A percentile compares a stretch with the other conserved stretches of the same genome.
These are phyloP conservation scores for Tinamus guttatus DNA, from an alignment of 2,113 vertebrate species.

Conservation along the genomic window DNA sequence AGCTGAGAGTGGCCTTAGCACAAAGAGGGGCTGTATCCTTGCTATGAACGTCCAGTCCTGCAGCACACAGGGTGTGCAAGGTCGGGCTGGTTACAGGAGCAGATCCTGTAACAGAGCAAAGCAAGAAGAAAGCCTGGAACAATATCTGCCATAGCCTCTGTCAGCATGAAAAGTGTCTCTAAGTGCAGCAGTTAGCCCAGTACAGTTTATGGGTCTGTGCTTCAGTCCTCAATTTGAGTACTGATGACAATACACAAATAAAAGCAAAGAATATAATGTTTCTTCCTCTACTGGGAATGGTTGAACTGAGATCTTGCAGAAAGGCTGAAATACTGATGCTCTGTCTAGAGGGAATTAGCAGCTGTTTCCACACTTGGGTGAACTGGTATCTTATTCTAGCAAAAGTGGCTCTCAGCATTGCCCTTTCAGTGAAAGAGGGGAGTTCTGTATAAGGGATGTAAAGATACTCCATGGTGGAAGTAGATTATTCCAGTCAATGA, in stretches of 20 bases:
- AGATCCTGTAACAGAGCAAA: not conserved
- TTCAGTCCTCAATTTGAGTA: not conserved
- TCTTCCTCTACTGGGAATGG: not conserved
- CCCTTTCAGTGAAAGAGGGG: not conserved
- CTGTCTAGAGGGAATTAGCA: not conserved
- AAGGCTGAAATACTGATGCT: not conserved
- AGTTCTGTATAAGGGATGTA: not conserved
- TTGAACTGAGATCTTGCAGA: not conserved
- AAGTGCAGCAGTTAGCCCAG: not conserved
- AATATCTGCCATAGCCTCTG: not conserved
- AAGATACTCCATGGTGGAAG: not conserved
- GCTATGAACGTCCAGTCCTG: not conserved
- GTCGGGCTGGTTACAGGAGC: not conserved
- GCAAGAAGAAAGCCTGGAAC: not conserved
- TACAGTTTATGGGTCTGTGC: rapidly evolving
- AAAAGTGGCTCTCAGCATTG: not conserved
- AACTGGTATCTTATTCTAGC: not conserved
- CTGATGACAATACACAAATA: not conserved
- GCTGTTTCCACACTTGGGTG: not conserved
- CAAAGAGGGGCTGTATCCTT: not conserved
- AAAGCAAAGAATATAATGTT: not conserved
- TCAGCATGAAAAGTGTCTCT: not conserved
- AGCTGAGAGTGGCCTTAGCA: not conserved
- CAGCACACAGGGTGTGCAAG: not conserved
- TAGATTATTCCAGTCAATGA: not conserved